These are phyloP conservation scores for Drosophila atripex DNA, from an alignment of 2,888 invertebrate genomes.

Conservation along the genomic window DNA sequence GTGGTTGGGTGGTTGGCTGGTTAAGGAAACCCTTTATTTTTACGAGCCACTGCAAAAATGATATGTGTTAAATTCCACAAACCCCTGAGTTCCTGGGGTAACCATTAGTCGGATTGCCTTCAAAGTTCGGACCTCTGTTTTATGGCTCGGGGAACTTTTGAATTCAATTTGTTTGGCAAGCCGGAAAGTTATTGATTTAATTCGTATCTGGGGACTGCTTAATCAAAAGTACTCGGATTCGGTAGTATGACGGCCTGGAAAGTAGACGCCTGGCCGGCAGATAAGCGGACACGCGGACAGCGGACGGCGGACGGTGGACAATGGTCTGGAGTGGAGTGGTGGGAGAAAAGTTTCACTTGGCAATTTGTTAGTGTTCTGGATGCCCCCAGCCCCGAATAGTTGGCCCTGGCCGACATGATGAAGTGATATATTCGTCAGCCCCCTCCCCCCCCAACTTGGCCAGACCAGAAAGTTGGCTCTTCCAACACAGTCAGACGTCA, in stretches of 20 bases:
- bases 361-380: conserved; percentile 56
- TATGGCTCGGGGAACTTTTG: conserved; percentile 51
- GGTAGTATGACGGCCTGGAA: conserved; percentile 9
- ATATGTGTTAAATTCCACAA: background rate
- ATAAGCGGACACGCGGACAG: no score
- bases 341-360: conserved; percentile 33
- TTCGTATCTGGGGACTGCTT: conserved; percentile 77
- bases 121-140: conserved; percentile 31
- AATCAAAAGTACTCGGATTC: conserved; percentile 64
- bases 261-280: no score
- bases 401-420: background rate
- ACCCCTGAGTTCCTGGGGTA: conserved; percentile 2
- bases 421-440: background rate
- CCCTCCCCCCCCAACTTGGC: no score
- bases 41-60: conserved; percentile 4
- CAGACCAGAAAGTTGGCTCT: background rate
- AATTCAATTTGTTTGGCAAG: conserved; percentile 73
- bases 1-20: background rate
- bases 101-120: conserved; percentile 9
- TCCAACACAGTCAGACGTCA: background rate
- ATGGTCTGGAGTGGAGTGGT: no score
- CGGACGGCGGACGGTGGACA: no score
- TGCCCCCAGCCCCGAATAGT: conserved; percentile 12
- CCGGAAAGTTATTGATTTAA: conserved; percentile 74
- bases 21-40: conserved; percentile 21